A percentile compares a stretch with the other conserved stretches of the same genome.
These are phyloP conservation scores for Lycodopsis pacificus DNA, from an alignment of 2,797 vertebrate genomes.

Conservation along the genomic window DNA sequence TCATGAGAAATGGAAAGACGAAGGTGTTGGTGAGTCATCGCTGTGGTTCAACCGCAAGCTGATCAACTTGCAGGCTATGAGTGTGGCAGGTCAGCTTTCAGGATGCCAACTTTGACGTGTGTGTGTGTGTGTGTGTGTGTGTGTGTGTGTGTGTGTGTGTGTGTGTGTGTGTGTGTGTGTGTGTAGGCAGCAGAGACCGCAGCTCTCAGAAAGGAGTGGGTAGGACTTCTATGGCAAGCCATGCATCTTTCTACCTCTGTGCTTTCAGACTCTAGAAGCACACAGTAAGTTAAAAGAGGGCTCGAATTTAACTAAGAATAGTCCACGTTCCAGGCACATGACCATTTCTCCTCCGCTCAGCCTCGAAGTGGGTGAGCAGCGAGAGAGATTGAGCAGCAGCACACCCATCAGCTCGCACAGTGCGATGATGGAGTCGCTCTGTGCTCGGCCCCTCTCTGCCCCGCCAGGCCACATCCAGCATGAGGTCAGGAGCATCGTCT, in stretches of 20 bases:
- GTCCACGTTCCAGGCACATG: not conserved
- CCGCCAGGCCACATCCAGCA: slow-evolving; percentile 6
- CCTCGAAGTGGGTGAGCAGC: slow-evolving; percentile 34
- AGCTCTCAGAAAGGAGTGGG: slow-evolving; percentile 79
- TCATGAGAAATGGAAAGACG: slow-evolving; percentile 85
- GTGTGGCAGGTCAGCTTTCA: not conserved
- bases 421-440: slow-evolving; percentile 8
- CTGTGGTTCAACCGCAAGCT: no score
- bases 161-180: slow-evolving; percentile 32
- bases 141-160: slow-evolving; percentile 16
- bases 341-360: slow-evolving; percentile 34
- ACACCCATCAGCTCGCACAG: not conserved
- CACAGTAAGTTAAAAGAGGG: slow-evolving; percentile 57
- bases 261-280: slow-evolving; percentile 4
- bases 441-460: slow-evolving; percentile 28
- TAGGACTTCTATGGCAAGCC: slow-evolving; percentile 79
- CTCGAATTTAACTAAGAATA: not conserved
- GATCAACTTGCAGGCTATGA: not conserved
- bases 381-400: slow-evolving; percentile 33
- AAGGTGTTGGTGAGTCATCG: slow-evolving; percentile 84
- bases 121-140: slow-evolving; percentile 32
- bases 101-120: not conserved
- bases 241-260: slow-evolving; percentile 70
- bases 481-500: not conserved
- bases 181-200: slow-evolving; percentile 81